These are phyloP conservation scores for Acrocephalus arundinaceus DNA, from an alignment of 2,113 vertebrate genomes.

Conservation along the genomic window DNA sequence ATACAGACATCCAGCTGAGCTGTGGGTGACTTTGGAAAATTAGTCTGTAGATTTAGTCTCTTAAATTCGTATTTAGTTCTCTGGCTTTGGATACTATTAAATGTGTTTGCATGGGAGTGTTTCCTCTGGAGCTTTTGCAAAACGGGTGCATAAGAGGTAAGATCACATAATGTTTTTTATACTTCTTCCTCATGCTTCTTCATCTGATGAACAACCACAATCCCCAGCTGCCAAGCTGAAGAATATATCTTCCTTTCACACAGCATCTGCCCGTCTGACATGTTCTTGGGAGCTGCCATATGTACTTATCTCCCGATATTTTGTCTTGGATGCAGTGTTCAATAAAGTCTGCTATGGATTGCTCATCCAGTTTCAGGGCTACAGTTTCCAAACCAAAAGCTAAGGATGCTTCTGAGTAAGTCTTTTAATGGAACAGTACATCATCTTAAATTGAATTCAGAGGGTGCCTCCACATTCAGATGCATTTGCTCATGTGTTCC, in stretches of 20 bases:
- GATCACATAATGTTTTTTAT: background rate
- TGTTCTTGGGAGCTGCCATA: constrained; percentile 5
- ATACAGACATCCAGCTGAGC: background rate
- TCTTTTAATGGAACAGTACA: background rate
- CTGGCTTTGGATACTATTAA: background rate
- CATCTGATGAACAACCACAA: background rate
- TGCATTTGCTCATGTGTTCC: background rate
- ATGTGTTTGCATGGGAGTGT: background rate
- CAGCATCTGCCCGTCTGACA: background rate
- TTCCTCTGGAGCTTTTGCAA: background rate
- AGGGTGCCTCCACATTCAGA: background rate
- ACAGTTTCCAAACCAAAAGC: background rate
- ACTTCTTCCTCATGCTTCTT: background rate
- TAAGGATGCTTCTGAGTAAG: background rate
- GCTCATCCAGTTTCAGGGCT: background rate
- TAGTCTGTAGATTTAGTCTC: background rate
- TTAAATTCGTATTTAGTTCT: background rate
- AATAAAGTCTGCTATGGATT: background rate
- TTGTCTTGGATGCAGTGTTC: background rate
- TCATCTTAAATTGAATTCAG: background rate
- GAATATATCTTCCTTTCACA: background rate
- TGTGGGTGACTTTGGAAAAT: background rate
- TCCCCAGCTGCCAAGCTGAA: constrained; percentile 9
- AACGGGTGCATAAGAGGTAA: background rate
- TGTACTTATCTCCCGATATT: background rate